Base-by-base conservation (phyloP, 2,113 vertebrate species). In the Nesoenas mayeri region DNA sequence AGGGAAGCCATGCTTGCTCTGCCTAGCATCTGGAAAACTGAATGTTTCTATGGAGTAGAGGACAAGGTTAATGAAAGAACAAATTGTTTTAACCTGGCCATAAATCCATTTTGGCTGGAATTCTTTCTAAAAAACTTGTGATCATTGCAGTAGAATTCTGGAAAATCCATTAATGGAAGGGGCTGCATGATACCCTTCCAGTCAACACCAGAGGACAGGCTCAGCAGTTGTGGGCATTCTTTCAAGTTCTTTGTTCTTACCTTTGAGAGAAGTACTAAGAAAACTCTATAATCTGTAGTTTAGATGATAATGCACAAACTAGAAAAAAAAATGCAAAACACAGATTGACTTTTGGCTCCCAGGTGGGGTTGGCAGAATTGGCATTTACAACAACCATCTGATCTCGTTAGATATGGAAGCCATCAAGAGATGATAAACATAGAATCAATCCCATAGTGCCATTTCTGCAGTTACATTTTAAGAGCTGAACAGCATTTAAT, bases 11-110 rank as follows among this genome's bases (percentile, higher is more conserved):
- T 56, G 47, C 22, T 79, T 87, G 61, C 28, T 81, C 77, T 92
- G 80, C 19, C 81, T 72, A 93, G 42, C 77, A 95, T 57, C 73
- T 93, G 91, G 86, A 91, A 81, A 95, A 95, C 34, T 0, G 92
- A 95, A 91, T 72, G 50, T 10, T 87, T 82, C 18, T 44, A 50
- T 50, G 47, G 85, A 91, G 31, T 18, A 85, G 31, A 95, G 44
- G 44, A 89, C 50, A 85, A 91, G 25, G 22, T 84, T 74, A 92
- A 32, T 13, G 67, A 20, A 60, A 72, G 53, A 89, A 81, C 28
- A 95, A 92, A 94, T 72, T 79, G 28, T 42, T 96, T 87, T 91
- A 95, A 82, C 53, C 47, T 95, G 73, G 32, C 16, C 57, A 81
- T 91, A 91, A 92, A 83, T 86, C 66, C 0, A 0, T 84, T 85